Conservation (phyloP, 1,140 invertebrate genomes). For the Pseudobourletiella spinata region DNA sequence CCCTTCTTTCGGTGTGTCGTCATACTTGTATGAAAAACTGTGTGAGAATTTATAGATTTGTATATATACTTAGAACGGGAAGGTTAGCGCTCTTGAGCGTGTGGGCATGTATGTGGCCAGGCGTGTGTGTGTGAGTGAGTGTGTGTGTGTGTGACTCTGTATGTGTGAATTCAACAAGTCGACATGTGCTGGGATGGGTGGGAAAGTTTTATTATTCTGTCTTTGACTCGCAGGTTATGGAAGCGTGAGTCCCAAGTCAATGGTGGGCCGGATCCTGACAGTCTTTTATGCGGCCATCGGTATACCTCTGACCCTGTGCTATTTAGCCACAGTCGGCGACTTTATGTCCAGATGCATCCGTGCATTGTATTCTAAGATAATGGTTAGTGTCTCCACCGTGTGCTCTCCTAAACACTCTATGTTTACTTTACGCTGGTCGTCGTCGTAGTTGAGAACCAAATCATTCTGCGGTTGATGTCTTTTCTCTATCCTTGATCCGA, state of each 20-base stretch:
- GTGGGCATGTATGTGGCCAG: neutral
- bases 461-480: neutral
- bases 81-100: neutral
- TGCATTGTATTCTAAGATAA: conserved; percentile 28
- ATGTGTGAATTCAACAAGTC: conserved; percentile 9
- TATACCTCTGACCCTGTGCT: conserved; percentile 32
- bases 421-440: neutral
- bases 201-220: neutral
- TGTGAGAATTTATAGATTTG: too few relatives aligned
- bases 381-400: conserved; percentile 23
- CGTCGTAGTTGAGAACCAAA: neutral
- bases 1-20: too few relatives aligned
- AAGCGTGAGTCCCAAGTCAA: conserved; percentile 28
- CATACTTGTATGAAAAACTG: too few relatives aligned
- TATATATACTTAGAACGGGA: neutral
- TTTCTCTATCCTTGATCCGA: neutral
- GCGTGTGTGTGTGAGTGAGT: too few relatives aligned
- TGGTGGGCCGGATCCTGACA: conserved; percentile 30
- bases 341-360: conserved; percentile 31
- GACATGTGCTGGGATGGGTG: neutral
- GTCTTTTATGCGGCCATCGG: conserved; percentile 33
- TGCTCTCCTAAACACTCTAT: neutral
- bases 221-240: conserved; percentile 27
- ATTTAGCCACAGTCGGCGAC: conserved; percentile 30
- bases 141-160: too few relatives aligned